Evolutionary conservation across 1,140 invertebrate species (phyloP).

Genomic region (Caligus rogercresseyi): DNA sequence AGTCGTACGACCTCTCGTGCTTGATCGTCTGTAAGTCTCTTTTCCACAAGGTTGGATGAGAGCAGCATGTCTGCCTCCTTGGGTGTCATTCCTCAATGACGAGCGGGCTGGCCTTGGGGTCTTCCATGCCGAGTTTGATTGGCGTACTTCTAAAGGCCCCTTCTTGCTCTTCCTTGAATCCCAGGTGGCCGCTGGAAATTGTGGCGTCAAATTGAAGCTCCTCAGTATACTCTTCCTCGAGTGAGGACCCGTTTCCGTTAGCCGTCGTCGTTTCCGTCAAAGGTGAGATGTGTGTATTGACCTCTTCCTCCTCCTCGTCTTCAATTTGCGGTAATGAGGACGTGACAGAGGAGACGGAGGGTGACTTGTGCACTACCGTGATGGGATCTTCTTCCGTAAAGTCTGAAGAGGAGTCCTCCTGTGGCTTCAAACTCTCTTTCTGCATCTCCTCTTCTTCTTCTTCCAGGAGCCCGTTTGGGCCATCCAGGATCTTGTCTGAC

Average conservation of each 20-base stretch:
- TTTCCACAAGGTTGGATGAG: neutral
- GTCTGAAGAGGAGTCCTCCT: neutral
- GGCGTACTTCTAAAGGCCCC: conserved; percentile 17
- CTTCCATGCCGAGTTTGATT: conserved; percentile 3
- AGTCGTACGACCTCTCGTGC: conserved; percentile 15
- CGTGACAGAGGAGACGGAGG: neutral
- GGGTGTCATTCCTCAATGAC: conserved; percentile 18
- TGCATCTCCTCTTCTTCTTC: neutral
- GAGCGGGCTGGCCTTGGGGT: neutral
- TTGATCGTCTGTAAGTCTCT: conserved; percentile 6
- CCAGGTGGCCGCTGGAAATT: conserved; percentile 15
- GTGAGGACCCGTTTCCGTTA: neutral
- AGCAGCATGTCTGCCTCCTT: conserved; percentile 15
- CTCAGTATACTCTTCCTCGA: conserved; percentile 10
- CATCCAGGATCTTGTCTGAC: neutral
- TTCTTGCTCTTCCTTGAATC: conserved; percentile 2
- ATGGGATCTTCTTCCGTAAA: neutral
- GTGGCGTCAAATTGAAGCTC: conserved; percentile 20
- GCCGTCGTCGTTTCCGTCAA: neutral
- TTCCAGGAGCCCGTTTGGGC: neutral
- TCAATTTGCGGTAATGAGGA: neutral
- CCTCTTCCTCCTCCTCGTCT: neutral
- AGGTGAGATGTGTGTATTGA: neutral
- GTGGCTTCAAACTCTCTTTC: neutral
- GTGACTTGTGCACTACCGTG: neutral